A percentile compares a stretch with the other conserved stretches of the same genome.
Evolutionary conservation across 2,113 vertebrate genomes (phyloP).

Genomic region (Poecilia latipinna): DNA sequence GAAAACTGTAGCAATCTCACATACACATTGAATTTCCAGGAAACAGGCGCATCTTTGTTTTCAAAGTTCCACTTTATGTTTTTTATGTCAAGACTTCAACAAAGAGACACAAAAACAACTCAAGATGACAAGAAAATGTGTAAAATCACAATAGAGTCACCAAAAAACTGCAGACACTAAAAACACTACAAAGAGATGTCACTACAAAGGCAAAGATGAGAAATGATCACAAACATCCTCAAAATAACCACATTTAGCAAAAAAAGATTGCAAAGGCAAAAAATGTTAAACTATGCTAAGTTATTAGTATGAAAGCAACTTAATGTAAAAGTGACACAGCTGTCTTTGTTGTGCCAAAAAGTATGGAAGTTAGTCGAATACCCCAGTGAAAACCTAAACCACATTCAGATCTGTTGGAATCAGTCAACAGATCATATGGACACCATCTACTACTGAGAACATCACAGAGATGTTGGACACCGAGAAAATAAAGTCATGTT

Average conservation of each 20-base stretch:
- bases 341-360: background rate
- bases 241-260: background rate
- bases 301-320: background rate
- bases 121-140: background rate
- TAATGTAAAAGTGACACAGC: background rate
- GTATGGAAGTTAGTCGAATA: background rate
- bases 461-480: background rate
- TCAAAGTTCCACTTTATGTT: background rate
- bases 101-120: background rate
- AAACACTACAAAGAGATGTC: constrained; percentile 1
- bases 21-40: background rate
- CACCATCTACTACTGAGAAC: background rate
- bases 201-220: background rate
- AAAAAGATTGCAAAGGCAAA: background rate
- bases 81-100: background rate
- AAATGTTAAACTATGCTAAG: background rate
- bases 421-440: background rate
- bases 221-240: background rate
- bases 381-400: background rate
- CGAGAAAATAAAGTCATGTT: background rate
- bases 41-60: background rate
- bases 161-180: background rate
- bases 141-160: background rate
- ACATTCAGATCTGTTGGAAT: background rate
- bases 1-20: background rate